Evolutionary conservation across 1,140 invertebrate species (phyloP).

Genomic region (Hyphantria cunea): DNA sequence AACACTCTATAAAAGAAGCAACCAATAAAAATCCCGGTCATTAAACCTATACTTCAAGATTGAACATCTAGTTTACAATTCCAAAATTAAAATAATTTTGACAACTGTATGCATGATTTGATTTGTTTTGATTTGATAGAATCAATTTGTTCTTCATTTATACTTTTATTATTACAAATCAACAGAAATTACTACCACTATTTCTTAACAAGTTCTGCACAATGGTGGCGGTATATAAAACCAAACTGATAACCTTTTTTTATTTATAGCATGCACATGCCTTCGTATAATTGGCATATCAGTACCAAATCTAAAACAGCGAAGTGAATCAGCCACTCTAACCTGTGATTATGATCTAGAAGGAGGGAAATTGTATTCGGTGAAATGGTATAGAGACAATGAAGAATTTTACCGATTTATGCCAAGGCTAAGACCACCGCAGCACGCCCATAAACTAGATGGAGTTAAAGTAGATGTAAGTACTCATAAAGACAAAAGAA

Average conservation of each 20-base stretch:
- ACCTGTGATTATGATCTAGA: constrained; percentile 77
- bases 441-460: constrained; percentile 66
- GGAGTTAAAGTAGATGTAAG: constrained; percentile 72
- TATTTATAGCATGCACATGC: constrained; percentile 39
- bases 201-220: not conserved
- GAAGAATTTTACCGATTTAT: constrained; percentile 91
- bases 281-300: constrained; percentile 63
- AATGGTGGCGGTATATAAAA: not conserved
- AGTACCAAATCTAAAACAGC: constrained; percentile 61
- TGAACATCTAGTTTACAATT: too few species aligned
- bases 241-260: not conserved
- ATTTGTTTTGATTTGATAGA: too few species aligned
- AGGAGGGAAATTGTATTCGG: constrained; percentile 86
- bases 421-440: constrained; percentile 80
- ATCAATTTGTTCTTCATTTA: not conserved
- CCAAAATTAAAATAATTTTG: too few species aligned
- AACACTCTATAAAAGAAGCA: too few species aligned
- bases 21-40: too few species aligned
- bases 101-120: too few species aligned
- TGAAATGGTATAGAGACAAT: constrained; percentile 91
- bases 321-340: constrained; percentile 65
- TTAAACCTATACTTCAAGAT: too few species aligned
- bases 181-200: too few species aligned
- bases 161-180: too few species aligned
- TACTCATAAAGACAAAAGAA: not conserved